Evolutionary conservation across 2,888 invertebrate genomes (phyloP), one percentile per base, ranked within the genome.

Genomic region (Tribolium freemani): DNA sequence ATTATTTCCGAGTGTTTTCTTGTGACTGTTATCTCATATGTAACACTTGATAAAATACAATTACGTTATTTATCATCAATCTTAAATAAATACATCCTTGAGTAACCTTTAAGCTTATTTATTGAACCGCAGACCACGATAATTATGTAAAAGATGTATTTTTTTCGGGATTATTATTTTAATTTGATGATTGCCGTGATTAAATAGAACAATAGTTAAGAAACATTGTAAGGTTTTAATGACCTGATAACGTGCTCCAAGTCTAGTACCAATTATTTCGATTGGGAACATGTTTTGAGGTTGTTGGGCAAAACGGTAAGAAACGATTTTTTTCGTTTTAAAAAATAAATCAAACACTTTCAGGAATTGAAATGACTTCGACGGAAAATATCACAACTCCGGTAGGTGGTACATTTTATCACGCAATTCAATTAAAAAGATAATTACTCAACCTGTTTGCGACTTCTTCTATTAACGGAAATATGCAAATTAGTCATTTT

Each of bases 401-500:
- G 38, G 38, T 38, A 38, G 8, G 38, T 38, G 3, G 5, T 3
- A 38, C 6, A 38, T 38, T 38, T 38, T 38, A 38, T 38, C 38
- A 38, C 38, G 38, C 38, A 38, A 38, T 38, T 16, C 16, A 1
- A 38, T 38, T 51, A 13, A 51, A 13, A 16, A 9, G 11, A 48
- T 48, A 16, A 11, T 11, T 45, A 11, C n/a, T 8, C 48, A 48
- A 48, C 13, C 13, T 48, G 48, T 48, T 21, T 20, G 3, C 53
- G 2, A 10, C 20, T 60, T 48, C 26, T 58, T 58, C 16, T 48
- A 38, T 57, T 38, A 45, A 10, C 21, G 11, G n/a, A 48, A 60
- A 26, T 48, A 60, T 60, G 60, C 60, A 60, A 60, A 60, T 60
- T 60, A 60, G 48, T 46, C 60, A 26, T 60, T 46, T 30, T 60